A percentile compares a stretch with the other conserved stretches of the same genome.
Conservation (phyloP, 2,888 invertebrate genomes). For the Aricia artaxerxes region DNA sequence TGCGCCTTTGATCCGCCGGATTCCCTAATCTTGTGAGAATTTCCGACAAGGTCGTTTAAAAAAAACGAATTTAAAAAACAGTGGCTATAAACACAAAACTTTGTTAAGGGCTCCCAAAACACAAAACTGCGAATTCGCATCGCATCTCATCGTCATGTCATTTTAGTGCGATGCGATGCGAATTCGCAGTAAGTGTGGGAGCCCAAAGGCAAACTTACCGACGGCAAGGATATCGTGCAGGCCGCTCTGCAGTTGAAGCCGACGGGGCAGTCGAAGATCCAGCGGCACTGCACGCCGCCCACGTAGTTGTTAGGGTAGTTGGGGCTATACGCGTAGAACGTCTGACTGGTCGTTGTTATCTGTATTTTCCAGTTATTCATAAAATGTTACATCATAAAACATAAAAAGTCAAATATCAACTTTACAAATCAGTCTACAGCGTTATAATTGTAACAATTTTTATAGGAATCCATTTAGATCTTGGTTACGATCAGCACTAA, state of each 20-base stretch:
- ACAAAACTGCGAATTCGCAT: too few species aligned
- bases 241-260: slow-evolving; percentile 67
- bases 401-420: not conserved
- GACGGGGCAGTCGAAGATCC: slow-evolving; percentile 67
- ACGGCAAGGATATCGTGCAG: slow-evolving; percentile 73
- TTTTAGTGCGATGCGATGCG: not conserved
- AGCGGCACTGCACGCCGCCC: slow-evolving; percentile 66
- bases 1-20: too few species aligned
- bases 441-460: not conserved
- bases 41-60: not conserved
- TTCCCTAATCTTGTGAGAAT: too few species aligned
- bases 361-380: too few species aligned
- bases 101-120: too few species aligned
- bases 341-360: slow-evolving; percentile 45
- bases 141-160: too few species aligned
- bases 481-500: too few species aligned
- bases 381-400: too few species aligned
- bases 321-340: slow-evolving; percentile 70
- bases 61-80: not conserved
- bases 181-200: slow-evolving; percentile 32
- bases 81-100: not conserved
- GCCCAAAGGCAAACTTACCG: slow-evolving; percentile 52
- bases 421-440: not conserved
- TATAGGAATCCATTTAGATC: not conserved
- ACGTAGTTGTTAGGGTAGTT: slow-evolving; percentile 71